phyloP scores from a whole-genome alignment of 1,140 invertebrate genomes.

The Sesamia nonagrioides region DNA sequence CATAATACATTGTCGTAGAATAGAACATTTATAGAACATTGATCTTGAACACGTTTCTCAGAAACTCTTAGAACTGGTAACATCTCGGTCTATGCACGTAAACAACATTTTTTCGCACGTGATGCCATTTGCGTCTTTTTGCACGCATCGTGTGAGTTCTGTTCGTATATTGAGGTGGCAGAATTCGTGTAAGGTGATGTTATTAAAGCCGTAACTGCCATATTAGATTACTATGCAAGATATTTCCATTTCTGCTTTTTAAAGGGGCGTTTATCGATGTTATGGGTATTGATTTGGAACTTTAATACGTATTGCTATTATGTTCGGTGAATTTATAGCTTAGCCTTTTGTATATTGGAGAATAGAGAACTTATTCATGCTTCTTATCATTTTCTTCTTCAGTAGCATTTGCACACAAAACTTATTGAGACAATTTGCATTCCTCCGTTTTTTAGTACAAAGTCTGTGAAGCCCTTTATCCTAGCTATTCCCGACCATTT shows the following conservation, averaged over 20 bases:
- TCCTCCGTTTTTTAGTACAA: neutral
- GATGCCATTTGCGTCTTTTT: conserved; percentile 8
- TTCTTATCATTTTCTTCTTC: neutral
- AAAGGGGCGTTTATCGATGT: conserved; percentile 34
- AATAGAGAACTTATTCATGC: neutral
- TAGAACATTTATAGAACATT: conserved; percentile 45
- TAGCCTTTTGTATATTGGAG: neutral
- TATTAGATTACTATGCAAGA: conserved; percentile 35
- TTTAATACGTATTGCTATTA: conserved; percentile 20
- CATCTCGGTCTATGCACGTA: conserved; percentile 8
- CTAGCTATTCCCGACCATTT: neutral
- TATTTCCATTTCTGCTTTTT: conserved; percentile 31
- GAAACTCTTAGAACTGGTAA: conserved; percentile 4
- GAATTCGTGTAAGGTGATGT: conserved; percentile 36
- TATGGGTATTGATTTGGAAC: conserved; percentile 19
- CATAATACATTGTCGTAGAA: conserved; percentile 29
- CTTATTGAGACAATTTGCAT: neutral
- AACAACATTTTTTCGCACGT: conserved; percentile 34
- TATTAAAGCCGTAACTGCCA: conserved; percentile 26
- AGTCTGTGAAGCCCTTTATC: neutral
- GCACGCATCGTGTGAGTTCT: conserved; percentile 13
- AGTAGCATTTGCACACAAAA: neutral
- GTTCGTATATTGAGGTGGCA: conserved; percentile 30
- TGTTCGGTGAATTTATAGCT: conserved; percentile 10
- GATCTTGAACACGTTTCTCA: conserved; percentile 40